A percentile compares a stretch with the other conserved stretches of the same genome.
These are phyloP conservation scores for Poeciliopsis gracilis DNA, from an alignment of 2,797 vertebrate species.

Conservation along the genomic window DNA sequence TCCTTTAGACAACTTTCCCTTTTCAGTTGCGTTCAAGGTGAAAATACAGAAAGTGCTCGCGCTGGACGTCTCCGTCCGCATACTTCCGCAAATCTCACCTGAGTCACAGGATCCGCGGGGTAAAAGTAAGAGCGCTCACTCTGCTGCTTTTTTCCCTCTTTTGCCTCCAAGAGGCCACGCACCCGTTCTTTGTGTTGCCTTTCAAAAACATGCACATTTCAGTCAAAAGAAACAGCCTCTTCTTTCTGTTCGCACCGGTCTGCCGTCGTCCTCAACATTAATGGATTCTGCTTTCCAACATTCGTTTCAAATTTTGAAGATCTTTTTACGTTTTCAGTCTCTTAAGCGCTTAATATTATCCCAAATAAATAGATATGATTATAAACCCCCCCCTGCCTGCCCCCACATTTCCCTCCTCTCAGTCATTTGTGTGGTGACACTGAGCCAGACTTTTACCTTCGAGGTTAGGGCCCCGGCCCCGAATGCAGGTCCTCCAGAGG, in stretches of 20 bases:
- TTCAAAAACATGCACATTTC: not conserved
- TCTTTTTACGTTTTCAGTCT: not conserved
- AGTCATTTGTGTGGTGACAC: slow-evolving; percentile 36
- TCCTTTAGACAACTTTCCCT: not conserved
- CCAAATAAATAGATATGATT: not conserved
- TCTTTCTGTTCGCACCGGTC: not conserved
- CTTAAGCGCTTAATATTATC: not conserved
- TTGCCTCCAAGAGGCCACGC: not conserved
- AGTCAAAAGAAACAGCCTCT: not conserved
- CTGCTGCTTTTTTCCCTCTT: not conserved
- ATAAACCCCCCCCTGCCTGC: fast-evolving
- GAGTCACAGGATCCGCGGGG: not conserved
- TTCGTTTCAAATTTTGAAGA: not conserved
- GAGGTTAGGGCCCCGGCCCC: slow-evolving; percentile 48
- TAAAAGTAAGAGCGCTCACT: not conserved
- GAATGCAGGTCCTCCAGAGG: slow-evolving; percentile 77
- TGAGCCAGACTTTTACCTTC: slow-evolving; percentile 37
- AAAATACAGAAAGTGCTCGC: not conserved
- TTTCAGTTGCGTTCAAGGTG: not conserved
- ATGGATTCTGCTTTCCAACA: not conserved
- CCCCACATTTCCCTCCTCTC: not conserved
- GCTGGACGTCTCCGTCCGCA: not conserved
- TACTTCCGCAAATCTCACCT: not conserved
- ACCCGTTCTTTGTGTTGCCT: not conserved
- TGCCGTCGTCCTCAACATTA: not conserved